Evolutionary conservation across 2,113 vertebrate genomes (phyloP).

Genomic region (Potamarius usumacintae): DNA sequence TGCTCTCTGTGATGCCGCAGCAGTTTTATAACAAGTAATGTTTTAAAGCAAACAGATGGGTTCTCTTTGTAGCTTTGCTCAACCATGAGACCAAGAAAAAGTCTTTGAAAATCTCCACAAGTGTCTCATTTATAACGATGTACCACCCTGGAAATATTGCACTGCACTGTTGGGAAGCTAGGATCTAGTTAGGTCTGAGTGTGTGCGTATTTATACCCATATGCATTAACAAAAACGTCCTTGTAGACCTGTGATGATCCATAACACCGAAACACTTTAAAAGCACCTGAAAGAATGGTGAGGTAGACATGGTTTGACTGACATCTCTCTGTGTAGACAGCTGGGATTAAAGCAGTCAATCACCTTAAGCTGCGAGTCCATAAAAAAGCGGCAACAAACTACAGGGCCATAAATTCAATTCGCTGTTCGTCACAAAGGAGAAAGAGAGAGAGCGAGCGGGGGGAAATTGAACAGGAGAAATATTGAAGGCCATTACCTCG

Average conservation of each 20-base stretch:
- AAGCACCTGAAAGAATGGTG: constrained; percentile 20
- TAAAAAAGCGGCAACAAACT: constrained; percentile 55
- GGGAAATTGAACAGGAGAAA: constrained; percentile 77
- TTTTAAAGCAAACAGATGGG: background rate
- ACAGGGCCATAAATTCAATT: constrained; percentile 75
- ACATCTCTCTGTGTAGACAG: constrained; percentile 73
- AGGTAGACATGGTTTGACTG: constrained; percentile 66
- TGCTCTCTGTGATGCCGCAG: background rate
- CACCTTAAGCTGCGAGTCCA: constrained; percentile 69
- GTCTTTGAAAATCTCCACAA: background rate
- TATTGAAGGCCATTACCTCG: constrained; percentile 76
- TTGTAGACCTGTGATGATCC: constrained; percentile 6
- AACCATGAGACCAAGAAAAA: background rate
- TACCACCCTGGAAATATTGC: background rate
- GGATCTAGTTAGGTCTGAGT: background rate
- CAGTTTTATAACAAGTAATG: background rate
- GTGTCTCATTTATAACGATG: background rate
- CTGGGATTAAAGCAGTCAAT: constrained; percentile 78
- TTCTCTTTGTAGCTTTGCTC: background rate
- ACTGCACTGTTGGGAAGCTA: background rate
- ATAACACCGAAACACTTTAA: background rate
- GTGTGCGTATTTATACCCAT: background rate
- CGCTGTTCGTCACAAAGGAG: constrained; percentile 35
- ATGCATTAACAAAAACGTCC: background rate
- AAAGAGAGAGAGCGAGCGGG: constrained; percentile 66